Conservation (phyloP, 2,888 invertebrate species). For the Erebia ligea region DNA sequence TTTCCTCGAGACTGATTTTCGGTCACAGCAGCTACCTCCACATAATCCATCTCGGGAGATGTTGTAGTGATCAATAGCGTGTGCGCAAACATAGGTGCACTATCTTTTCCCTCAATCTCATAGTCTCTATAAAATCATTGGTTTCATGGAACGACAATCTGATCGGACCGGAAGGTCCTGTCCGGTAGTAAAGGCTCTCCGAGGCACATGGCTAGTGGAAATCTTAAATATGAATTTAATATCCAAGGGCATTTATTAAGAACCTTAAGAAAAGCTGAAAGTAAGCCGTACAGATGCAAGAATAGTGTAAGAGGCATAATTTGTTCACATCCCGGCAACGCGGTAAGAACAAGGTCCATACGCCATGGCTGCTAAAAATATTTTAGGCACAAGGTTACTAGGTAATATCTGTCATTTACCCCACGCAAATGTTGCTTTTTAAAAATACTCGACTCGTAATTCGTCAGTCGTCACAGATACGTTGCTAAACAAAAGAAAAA, state of each 20-base stretch:
- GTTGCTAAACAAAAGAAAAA: slow-evolving; percentile 2
- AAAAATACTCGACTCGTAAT: slow-evolving; percentile 16
- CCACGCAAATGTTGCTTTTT: slow-evolving; percentile 25
- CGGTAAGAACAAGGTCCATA: background rate
- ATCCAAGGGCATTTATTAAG: background rate
- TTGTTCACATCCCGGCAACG: background rate
- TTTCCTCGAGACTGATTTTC: no score
- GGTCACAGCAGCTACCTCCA: no score
- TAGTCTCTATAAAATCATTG: no score
- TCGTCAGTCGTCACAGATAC: background rate
- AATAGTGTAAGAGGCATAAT: background rate
- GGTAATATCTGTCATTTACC: slow-evolving; percentile 21
- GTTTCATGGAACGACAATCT: no score
- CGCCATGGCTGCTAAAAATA: background rate
- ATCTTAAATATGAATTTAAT: background rate
- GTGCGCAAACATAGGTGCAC: no score
- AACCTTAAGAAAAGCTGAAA: background rate
- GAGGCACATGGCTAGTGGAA: background rate
- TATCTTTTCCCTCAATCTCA: no score
- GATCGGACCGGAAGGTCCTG: no score
- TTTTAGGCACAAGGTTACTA: slow-evolving; percentile 24
- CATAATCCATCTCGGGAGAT: no score
- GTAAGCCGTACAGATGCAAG: no score
- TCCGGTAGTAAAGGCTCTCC: no score
- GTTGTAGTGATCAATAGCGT: no score